These are phyloP conservation scores for Phymastichus coffea DNA, from an alignment of 1,140 invertebrate genomes.

Conservation along the genomic window DNA sequence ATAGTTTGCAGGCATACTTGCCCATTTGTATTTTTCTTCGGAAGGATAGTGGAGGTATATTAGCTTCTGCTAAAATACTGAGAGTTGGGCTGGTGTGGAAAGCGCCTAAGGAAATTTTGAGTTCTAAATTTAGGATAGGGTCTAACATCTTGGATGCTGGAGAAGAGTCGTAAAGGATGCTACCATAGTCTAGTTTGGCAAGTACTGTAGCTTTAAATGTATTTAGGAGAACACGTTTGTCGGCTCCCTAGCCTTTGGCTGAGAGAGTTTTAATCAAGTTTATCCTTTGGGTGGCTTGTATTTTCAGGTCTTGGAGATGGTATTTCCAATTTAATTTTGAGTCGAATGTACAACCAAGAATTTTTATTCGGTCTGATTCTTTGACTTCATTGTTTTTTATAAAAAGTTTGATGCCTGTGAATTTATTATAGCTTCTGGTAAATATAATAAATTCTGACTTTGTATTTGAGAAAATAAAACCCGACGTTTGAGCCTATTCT, in stretches of 20 bases:
- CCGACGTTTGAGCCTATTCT: slow-evolving; percentile 7
- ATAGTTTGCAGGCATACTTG: too few relatives aligned
- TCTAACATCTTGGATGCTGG: too few relatives aligned
- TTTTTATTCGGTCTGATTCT: slow-evolving; percentile 18
- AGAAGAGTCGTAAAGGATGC: too few relatives aligned
- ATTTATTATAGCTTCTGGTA: slow-evolving; percentile 3
- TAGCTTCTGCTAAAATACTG: too few relatives aligned
- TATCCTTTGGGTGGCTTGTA: not conserved
- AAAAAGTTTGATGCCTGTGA: not conserved
- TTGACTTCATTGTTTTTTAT: slow-evolving; percentile 6
- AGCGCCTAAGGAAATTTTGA: too few relatives aligned
- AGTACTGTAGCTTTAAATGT: not conserved
- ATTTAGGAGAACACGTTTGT: not conserved
- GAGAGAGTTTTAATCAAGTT: slow-evolving; percentile 11
- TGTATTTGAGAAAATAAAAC: slow-evolving; percentile 28
- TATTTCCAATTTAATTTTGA: slow-evolving; percentile 22
- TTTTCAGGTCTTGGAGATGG: slow-evolving; percentile 13
- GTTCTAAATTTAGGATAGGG: too few relatives aligned
- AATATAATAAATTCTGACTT: slow-evolving; percentile 27
- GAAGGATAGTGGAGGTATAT: too few relatives aligned
- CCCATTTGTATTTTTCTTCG: too few relatives aligned
- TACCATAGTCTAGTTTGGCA: not conserved
- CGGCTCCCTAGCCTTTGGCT: slow-evolving; percentile 22
- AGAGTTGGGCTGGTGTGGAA: too few relatives aligned
- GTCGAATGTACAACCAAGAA: slow-evolving; percentile 31